Percentiles rank a stretch among this genome's conserved stretches.
phyloP scores from a whole-genome alignment of 1,140 invertebrate species.

The Teleopsis dalmanni region DNA sequence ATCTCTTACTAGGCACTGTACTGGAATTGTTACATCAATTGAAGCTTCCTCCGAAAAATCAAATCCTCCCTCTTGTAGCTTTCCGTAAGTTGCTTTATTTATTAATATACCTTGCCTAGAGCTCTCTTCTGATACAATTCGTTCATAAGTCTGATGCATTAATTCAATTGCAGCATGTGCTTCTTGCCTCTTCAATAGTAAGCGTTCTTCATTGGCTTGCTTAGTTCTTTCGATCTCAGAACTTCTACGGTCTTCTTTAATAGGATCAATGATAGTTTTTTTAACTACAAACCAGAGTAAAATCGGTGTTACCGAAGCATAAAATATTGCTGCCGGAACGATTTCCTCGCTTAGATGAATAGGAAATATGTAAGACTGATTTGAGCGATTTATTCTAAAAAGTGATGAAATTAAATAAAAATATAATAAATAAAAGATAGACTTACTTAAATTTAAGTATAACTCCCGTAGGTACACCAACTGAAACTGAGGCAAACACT shows the following conservation, averaged over 20 bases:
- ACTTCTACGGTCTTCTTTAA: constrained; percentile 66
- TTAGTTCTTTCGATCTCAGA: constrained; percentile 67
- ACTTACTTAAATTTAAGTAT: constrained; percentile 79
- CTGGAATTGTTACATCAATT: constrained; percentile 85
- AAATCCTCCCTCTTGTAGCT: constrained; percentile 46
- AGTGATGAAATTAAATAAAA: neutral
- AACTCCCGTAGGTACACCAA: constrained; percentile 82
- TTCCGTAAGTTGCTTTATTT: constrained; percentile 75
- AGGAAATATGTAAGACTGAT: constrained; percentile 82
- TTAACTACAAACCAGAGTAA: constrained; percentile 74
- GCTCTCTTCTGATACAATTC: constrained; percentile 70
- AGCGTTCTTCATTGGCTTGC: constrained; percentile 62
- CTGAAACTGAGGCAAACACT: constrained; percentile 72
- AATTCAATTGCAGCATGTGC: constrained; percentile 77
- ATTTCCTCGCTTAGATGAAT: constrained; percentile 87
- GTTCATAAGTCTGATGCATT: constrained; percentile 75
- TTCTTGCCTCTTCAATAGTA: constrained; percentile 72
- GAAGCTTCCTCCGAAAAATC: constrained; percentile 46
- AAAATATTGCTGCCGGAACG: constrained; percentile 81
- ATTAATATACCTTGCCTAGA: constrained; percentile 77
- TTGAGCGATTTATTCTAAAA: constrained; percentile 70
- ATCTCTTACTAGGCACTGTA: constrained; percentile 90
- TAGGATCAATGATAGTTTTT: constrained; percentile 81
- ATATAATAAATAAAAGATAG: neutral
- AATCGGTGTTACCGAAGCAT: constrained; percentile 81